Conservation (phyloP, 2,797 vertebrate species). For the Sylvilagus floridanus region DNA sequence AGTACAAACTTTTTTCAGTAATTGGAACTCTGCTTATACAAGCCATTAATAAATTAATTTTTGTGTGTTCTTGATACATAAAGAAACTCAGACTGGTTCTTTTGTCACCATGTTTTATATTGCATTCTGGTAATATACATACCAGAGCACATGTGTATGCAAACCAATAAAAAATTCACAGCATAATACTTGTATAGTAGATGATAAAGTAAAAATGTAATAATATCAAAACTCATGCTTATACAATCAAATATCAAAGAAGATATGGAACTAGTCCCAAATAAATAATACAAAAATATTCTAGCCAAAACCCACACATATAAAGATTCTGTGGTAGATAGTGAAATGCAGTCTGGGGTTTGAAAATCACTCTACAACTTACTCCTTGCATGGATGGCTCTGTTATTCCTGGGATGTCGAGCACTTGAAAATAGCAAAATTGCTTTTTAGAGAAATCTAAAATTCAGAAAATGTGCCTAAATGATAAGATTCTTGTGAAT, state of each 20-base stretch:
- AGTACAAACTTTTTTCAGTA: neutral
- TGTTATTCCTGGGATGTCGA: neutral
- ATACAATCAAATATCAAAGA: neutral
- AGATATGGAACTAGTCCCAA: neutral
- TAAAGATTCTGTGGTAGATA: neutral
- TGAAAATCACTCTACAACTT: neutral
- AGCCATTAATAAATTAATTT: neutral
- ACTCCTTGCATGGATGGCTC: too few species aligned
- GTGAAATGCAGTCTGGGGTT: neutral
- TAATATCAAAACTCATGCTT: neutral
- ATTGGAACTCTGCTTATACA: neutral
- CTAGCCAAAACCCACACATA: neutral
- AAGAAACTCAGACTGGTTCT: neutral
- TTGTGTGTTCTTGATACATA: neutral
- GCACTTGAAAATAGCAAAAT: neutral
- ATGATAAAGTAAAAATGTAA: neutral
- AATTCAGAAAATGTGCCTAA: conserved; percentile 31
- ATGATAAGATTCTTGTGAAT: neutral
- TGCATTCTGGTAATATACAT: neutral
- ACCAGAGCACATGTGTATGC: neutral
- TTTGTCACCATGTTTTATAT: neutral
- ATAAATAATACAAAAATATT: neutral
- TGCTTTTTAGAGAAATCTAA: neutral
- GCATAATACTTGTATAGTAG: neutral
- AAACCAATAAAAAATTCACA: conserved; percentile 17